These are phyloP conservation scores for Pelobates fuscus DNA, from an alignment of 2,113 vertebrate genomes.

Conservation along the genomic window DNA sequence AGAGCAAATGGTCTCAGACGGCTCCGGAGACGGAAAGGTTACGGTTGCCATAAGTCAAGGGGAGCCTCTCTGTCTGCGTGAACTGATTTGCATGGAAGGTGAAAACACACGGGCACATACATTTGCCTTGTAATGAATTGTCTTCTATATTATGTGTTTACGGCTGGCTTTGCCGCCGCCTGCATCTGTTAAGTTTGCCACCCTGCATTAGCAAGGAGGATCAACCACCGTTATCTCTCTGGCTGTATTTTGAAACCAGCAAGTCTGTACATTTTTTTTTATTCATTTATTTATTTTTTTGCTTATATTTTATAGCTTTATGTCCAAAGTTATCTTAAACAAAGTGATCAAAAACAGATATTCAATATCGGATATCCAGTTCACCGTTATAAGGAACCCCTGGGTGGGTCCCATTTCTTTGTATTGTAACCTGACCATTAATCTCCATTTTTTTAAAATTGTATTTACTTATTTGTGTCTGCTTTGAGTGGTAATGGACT, in stretches of 20 bases:
- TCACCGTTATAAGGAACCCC: too few relatives aligned
- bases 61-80: slow-evolving; percentile 29
- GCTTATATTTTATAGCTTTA: too few relatives aligned
- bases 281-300: neutral
- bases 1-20: neutral
- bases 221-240: slow-evolving; percentile 9
- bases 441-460: too few relatives aligned
- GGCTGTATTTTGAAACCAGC: neutral
- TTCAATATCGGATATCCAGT: too few relatives aligned
- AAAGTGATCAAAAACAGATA: too few relatives aligned
- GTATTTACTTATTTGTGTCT: too few relatives aligned
- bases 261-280: neutral
- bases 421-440: too few relatives aligned
- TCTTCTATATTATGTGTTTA: slow-evolving; percentile 48
- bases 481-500: too few relatives aligned
- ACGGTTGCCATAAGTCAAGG: neutral
- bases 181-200: slow-evolving; percentile 42
- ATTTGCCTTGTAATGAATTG: slow-evolving; percentile 51
- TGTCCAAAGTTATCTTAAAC: too few relatives aligned
- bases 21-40: neutral
- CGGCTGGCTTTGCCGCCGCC: slow-evolving; percentile 38
- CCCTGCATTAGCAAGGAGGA: slow-evolving; percentile 45
- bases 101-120: slow-evolving; percentile 45
- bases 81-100: slow-evolving; percentile 48
- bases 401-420: too few relatives aligned